Evolutionary conservation across 1,140 invertebrate genomes (phyloP).

Genomic region (Hermetia illucens): DNA sequence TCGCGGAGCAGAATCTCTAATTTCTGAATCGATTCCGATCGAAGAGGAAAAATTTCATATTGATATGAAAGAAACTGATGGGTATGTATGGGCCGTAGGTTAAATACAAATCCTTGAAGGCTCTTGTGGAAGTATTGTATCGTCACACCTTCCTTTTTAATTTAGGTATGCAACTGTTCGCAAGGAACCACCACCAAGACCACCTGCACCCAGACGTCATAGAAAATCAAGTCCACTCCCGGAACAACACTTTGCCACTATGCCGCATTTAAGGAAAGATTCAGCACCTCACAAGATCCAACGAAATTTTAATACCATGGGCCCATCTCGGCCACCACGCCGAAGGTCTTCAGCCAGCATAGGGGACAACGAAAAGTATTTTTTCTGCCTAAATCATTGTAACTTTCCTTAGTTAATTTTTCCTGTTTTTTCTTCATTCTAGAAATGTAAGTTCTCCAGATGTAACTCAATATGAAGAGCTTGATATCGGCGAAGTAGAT

Average conservation of each 20-base stretch:
- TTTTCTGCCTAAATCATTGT: too few species aligned
- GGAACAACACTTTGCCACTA: slow-evolving; percentile 36
- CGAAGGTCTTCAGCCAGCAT: slow-evolving; percentile 36
- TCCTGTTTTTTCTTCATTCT: slow-evolving; percentile 18
- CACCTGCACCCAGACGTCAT: slow-evolving; percentile 37
- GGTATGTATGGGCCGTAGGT: slow-evolving; percentile 29
- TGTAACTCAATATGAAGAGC: slow-evolving; percentile 42
- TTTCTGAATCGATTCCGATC: slow-evolving; percentile 22
- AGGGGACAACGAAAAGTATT: slow-evolving; percentile 16
- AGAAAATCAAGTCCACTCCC: slow-evolving; percentile 32
- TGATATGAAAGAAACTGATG: slow-evolving; percentile 34
- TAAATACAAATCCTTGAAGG: too few species aligned
- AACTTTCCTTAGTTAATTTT: too few species aligned
- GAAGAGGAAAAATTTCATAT: slow-evolving; percentile 30
- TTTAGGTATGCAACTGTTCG: slow-evolving; percentile 29
- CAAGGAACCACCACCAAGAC: slow-evolving; percentile 36
- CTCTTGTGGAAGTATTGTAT: too few species aligned
- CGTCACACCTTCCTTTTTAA: background rate
- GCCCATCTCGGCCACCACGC: slow-evolving; percentile 39
- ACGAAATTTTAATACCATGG: slow-evolving; percentile 54
- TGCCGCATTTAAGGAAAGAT: slow-evolving; percentile 20
- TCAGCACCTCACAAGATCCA: slow-evolving; percentile 34
- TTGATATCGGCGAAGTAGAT: slow-evolving; percentile 38
- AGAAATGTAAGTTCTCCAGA: slow-evolving; percentile 30
- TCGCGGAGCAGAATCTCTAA: slow-evolving; percentile 49